Percentiles rank a stretch among this genome's conserved stretches.
Evolutionary conservation across 1,140 invertebrate genomes (phyloP).

Genomic region (Dendroctonus ponderosae): DNA sequence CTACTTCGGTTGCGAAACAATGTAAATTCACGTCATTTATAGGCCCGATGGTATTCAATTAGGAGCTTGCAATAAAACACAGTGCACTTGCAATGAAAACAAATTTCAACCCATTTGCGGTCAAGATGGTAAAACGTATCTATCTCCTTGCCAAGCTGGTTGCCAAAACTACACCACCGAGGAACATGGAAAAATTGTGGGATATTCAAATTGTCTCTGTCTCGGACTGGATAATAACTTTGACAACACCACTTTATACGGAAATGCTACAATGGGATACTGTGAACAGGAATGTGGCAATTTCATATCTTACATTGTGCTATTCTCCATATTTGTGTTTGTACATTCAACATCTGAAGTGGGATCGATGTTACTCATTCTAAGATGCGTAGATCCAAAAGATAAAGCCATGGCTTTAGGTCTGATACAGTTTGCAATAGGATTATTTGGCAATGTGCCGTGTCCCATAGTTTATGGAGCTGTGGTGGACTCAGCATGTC

Average conservation of each 20-base stretch:
- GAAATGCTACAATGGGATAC: constrained; percentile 63
- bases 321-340: constrained; percentile 86
- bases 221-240: constrained; percentile 54
- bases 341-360: constrained; percentile 91
- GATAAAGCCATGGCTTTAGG: constrained; percentile 94
- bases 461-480: constrained; percentile 91
- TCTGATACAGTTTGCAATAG: constrained; percentile 89
- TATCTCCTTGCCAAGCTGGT: constrained; percentile 86
- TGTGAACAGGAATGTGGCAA: constrained; percentile 77
- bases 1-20: not conserved
- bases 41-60: constrained; percentile 42
- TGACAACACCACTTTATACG: constrained; percentile 37
- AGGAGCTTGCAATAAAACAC: constrained; percentile 57
- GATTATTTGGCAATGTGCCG: constrained; percentile 89
- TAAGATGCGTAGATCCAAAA: constrained; percentile 85
- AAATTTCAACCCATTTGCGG: constrained; percentile 84
- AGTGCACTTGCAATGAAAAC: constrained; percentile 69
- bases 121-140: constrained; percentile 74
- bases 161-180: constrained; percentile 67
- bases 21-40: constrained; percentile 9
- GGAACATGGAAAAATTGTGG: constrained; percentile 61
- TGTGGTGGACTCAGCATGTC: constrained; percentile 87
- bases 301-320: constrained; percentile 78
- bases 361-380: constrained; percentile 84
- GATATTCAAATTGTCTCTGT: constrained; percentile 77